A percentile compares a stretch with the other conserved stretches of the same genome.
These are phyloP conservation scores for Rutilus rutilus DNA, from an alignment of 2,113 vertebrate species.

Conservation along the genomic window DNA sequence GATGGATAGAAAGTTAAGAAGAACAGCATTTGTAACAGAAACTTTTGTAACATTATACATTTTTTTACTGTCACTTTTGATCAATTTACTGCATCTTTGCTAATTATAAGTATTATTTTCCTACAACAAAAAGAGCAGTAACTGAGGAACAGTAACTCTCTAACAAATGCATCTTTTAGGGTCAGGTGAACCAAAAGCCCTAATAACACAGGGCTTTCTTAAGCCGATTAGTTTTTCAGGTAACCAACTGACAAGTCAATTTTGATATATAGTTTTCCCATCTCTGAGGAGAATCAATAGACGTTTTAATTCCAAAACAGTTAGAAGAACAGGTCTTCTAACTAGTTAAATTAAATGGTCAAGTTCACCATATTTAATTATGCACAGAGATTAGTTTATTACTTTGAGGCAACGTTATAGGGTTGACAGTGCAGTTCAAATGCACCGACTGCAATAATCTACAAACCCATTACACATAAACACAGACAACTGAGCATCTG, in stretches of 20 bases:
- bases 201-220: neutral
- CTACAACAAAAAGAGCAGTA: too few species aligned
- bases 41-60: neutral
- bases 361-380: conserved; percentile 3
- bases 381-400: neutral
- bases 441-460: neutral
- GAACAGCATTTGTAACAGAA: too few species aligned
- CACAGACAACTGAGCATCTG: conserved; percentile 41
- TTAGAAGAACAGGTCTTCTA: too few species aligned
- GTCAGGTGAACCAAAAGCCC: neutral
- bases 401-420: neutral
- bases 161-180: neutral
- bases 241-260: neutral
- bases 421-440: neutral
- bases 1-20: too few species aligned
- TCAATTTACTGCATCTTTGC: neutral
- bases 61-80: neutral
- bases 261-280: neutral
- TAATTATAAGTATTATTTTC: neutral
- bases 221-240: neutral
- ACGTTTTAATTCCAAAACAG: neutral
- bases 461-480: conserved; percentile 38
- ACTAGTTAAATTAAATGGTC: neutral
- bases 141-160: too few species aligned
- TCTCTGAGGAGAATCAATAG: neutral